Base-by-base conservation (phyloP, 2,888 invertebrate genomes). In the Idaea aversata region DNA sequence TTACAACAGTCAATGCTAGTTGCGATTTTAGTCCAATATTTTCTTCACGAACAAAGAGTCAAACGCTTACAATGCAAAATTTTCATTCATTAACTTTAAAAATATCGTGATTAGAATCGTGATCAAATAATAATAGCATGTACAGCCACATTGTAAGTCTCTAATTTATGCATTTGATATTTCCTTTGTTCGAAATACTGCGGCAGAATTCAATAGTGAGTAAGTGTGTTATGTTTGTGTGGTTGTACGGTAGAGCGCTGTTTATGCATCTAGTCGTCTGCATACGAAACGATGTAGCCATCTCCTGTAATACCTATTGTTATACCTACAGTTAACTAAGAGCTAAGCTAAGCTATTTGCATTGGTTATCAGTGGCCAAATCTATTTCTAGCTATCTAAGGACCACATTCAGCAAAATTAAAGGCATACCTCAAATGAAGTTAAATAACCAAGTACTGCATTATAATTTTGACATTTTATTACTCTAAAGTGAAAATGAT, bases 261-360 rank as follows among this genome's bases (percentile, higher is more conserved):
- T 79, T 80, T 83, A 81, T 82, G 79, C 79, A 79, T 74, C 71
- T 73, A 67, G 68, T 77, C 72, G 78, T 79, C 79, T 82, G 82
- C 82, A 84, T 83, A 82, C 77, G 79, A 76, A 82, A 77, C 74
- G 72, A 73, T 67, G 47, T 47, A 47, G 47, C 47, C 25, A 25
- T 25, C 47, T 47, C 13, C 47, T 47, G 47, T 10, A 10, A 10
- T 47, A 47, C 47, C 47, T 47, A 47, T 47, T 5, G 47, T 10
- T 47, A 47, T 47, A 47, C 10, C 47, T 47, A 47, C 25, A 25
- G 25, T 3, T 25, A 25, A 25, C 25, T 25, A 25, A 25, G 25
- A 25, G 25, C 25, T 25, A 25, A 25, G 25, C 25, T 25, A 25
- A 25, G 25, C 25, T 25, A 1, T 25, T 25, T 25, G 25, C 25